phyloP scores from a whole-genome alignment of 2,888 invertebrate species.

The Chelonus formosanus region DNA sequence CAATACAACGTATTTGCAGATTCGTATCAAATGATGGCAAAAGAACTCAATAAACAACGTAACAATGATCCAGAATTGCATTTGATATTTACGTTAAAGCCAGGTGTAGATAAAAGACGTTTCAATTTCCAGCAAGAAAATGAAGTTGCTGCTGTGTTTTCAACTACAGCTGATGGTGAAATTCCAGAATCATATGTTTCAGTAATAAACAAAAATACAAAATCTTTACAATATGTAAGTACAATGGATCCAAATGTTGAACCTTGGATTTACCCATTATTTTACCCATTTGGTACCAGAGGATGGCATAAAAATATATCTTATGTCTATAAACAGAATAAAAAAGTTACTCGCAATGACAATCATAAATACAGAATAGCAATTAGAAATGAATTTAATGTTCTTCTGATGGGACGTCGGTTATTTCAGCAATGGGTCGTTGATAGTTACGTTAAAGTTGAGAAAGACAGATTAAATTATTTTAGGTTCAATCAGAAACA shows the following conservation, averaged over 20 bases:
- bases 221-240: not conserved
- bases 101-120: not conserved
- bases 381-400: slow-evolving; percentile 21
- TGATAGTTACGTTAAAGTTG: slow-evolving; percentile 19
- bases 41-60: not conserved
- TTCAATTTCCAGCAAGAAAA: not conserved
- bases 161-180: slow-evolving; percentile 3
- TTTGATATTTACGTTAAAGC: too few species aligned
- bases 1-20: slow-evolving; percentile 21
- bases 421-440: too few species aligned
- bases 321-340: not conserved
- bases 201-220: not conserved
- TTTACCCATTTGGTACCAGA: not conserved
- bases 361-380: slow-evolving; percentile 27
- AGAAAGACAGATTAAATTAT: slow-evolving; percentile 14
- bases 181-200: slow-evolving; percentile 1
- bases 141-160: slow-evolving; percentile 1
- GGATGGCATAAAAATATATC: not conserved
- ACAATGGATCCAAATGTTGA: not conserved
- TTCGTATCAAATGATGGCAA: not conserved
- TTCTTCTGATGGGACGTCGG: slow-evolving; percentile 16
- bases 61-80: slow-evolving; percentile 3
- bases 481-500: slow-evolving; percentile 1
- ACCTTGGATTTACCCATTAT: too few species aligned
- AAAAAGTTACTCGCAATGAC: slow-evolving; percentile 12